Evolutionary conservation across 1,140 invertebrate species (phyloP).

Genomic region (Antheraea mylitta): DNA sequence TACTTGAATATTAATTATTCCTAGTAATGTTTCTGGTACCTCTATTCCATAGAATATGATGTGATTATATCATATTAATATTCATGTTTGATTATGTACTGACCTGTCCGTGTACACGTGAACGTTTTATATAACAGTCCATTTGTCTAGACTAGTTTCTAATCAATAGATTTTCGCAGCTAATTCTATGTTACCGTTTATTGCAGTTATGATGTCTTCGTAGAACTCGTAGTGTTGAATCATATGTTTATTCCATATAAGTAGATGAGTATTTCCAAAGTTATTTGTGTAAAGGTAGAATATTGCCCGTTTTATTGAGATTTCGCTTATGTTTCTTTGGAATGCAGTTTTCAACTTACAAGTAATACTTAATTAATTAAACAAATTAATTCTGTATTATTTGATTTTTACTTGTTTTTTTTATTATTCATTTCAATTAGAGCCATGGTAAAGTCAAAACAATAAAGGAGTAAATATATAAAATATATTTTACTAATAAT

Average conservation of each 20-base stretch:
- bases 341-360: constrained; percentile 6
- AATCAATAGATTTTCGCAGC: constrained; percentile 27
- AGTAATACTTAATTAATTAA: too few relatives aligned
- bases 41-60: constrained; percentile 16
- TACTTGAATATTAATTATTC: constrained; percentile 50
- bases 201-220: constrained; percentile 7
- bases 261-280: not conserved
- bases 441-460: too few relatives aligned
- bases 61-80: constrained; percentile 12
- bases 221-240: not conserved
- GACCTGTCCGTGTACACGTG: constrained; percentile 9
- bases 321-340: not conserved
- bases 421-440: too few relatives aligned
- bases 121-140: constrained; percentile 5
- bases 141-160: constrained; percentile 29
- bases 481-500: too few relatives aligned
- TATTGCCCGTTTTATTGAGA: constrained; percentile 2
- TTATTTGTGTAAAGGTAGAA: constrained; percentile 2
- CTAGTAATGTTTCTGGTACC: constrained; percentile 25
- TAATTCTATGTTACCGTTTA: constrained; percentile 12
- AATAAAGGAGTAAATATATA: too few relatives aligned
- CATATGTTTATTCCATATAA: not conserved
- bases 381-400: not conserved
- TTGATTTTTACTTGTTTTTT: not conserved
- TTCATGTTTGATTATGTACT: constrained; percentile 10